phyloP scores from a whole-genome alignment of 23 tunicate genomes.

The Trididemnum clinides region DNA sequence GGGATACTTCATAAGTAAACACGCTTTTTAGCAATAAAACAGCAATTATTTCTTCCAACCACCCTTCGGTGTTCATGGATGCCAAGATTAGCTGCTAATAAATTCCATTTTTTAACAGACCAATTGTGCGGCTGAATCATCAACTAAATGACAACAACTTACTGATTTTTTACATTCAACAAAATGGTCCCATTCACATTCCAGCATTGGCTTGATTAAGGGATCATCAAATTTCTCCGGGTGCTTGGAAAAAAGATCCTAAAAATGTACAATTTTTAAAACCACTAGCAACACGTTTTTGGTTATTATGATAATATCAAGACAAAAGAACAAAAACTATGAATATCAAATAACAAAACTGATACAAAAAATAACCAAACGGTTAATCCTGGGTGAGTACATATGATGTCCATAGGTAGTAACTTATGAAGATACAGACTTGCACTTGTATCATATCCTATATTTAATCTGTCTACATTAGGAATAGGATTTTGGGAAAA shows the following conservation, averaged over 20 bases:
- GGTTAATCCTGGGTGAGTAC: too few relatives aligned
- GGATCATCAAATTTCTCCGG: slow-evolving; percentile 48
- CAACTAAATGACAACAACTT: slow-evolving; percentile 9
- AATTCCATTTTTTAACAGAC: too few relatives aligned
- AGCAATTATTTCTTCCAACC: background rate
- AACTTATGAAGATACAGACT: too few relatives aligned
- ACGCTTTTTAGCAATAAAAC: background rate
- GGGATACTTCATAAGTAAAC: too few relatives aligned
- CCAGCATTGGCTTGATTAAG: slow-evolving; percentile 41
- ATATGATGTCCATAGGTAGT: too few relatives aligned
- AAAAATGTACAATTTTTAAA: background rate
- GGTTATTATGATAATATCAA: background rate
- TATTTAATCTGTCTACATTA: too few relatives aligned
- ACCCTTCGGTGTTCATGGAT: too few relatives aligned
- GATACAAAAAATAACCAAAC: background rate
- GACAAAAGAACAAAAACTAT: background rate
- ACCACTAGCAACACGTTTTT: background rate
- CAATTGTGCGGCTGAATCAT: too few relatives aligned
- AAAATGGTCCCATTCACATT: slow-evolving; percentile 71
- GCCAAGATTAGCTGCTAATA: too few relatives aligned
- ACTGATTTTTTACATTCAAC: slow-evolving; percentile 51
- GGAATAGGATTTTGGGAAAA: too few relatives aligned
- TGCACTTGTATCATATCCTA: too few relatives aligned
- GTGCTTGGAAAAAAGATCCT: slow-evolving; percentile 40
- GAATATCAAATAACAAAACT: background rate